phyloP scores from a whole-genome alignment of 2,888 invertebrate species.

The Lamproptera curius region DNA sequence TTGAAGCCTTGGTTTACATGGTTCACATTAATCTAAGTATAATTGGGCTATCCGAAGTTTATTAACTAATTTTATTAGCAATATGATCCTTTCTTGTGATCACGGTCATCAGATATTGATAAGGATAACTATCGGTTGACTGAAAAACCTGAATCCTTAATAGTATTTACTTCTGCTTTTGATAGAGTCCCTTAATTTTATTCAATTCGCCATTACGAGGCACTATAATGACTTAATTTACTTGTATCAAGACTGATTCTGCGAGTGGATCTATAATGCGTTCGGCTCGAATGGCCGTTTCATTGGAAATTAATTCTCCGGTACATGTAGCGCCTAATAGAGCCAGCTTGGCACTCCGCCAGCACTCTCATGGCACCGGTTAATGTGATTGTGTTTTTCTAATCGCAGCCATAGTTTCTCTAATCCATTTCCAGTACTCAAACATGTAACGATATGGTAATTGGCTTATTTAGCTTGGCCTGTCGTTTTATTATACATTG shows the following conservation, averaged over 20 bases:
- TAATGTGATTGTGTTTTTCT: background rate
- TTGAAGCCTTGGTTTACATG: no score
- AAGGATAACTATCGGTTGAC: background rate
- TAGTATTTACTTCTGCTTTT: background rate
- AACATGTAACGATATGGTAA: no score
- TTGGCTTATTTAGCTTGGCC: no score
- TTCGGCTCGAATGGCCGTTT: conserved; percentile 12
- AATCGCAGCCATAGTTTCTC: background rate
- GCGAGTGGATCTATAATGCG: conserved; percentile 3
- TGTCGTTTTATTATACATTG: no score
- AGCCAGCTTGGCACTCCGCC: conserved; percentile 33
- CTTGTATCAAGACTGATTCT: background rate
- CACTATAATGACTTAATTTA: no score
- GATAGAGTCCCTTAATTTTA: background rate
- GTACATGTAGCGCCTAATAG: conserved; percentile 29
- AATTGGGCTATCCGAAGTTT: no score
- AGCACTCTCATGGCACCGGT: conserved; percentile 12
- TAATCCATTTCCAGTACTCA: background rate
- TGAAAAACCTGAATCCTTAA: background rate
- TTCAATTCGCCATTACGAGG: background rate
- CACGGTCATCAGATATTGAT: no score
- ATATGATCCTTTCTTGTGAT: no score
- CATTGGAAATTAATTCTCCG: conserved; percentile 32
- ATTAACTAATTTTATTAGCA: no score
- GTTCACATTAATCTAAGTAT: no score